Conservation (phyloP, 2,888 invertebrate genomes). For the Pomacea canaliculata region DNA sequence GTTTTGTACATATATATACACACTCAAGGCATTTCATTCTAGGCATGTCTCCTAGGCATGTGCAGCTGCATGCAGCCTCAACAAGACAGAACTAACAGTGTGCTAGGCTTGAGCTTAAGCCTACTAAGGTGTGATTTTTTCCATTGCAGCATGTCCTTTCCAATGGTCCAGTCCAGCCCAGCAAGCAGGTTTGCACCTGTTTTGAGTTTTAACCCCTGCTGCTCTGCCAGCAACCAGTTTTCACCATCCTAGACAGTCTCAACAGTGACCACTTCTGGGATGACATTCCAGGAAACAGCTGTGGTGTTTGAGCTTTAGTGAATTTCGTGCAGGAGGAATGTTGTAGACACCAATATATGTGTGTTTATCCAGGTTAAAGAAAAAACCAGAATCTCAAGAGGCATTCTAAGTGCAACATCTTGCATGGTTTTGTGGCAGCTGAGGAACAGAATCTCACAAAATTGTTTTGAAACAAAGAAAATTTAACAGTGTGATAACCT, state of each 20-base stretch:
- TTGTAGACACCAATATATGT: not conserved
- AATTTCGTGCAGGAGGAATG: not conserved
- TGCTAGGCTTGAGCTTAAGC: not conserved
- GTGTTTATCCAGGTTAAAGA: too few species aligned
- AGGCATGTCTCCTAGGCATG: too few species aligned
- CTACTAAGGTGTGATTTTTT: constrained; percentile 3
- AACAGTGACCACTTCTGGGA: not conserved
- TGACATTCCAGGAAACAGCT: not conserved
- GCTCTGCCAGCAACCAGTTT: not conserved
- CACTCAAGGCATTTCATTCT: too few species aligned
- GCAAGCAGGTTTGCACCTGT: constrained; percentile 18
- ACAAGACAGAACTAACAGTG: not conserved
- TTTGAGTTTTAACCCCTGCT: constrained; percentile 19
- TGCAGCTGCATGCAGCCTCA: too few species aligned
- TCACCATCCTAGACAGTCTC: not conserved
- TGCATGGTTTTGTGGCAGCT: too few species aligned
- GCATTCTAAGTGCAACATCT: too few species aligned
- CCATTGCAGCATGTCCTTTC: constrained; percentile 17
- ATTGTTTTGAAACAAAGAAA: too few species aligned
- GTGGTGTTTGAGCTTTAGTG: not conserved
- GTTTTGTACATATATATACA: too few species aligned
- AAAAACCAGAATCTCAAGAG: too few species aligned
- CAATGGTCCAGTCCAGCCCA: constrained; percentile 1
- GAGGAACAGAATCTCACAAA: too few species aligned
- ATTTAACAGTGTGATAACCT: too few species aligned